Conservation (phyloP, 2,797 vertebrate genomes). For the Staurois parvus region DNA sequence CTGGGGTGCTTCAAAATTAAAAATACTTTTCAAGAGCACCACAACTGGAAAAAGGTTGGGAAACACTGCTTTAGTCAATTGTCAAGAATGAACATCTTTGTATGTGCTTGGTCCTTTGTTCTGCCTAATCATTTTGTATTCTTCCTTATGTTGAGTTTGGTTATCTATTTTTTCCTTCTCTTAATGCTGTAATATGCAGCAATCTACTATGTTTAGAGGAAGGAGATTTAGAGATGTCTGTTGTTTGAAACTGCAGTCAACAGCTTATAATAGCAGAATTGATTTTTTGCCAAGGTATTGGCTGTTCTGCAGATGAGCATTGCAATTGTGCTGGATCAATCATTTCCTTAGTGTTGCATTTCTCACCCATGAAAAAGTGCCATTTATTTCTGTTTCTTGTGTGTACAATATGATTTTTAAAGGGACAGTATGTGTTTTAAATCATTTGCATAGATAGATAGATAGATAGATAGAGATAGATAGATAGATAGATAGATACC, state of each 20-base stretch:
- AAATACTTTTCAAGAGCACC: no score
- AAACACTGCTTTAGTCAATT: constrained; percentile 12
- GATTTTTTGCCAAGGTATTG: constrained; percentile 63
- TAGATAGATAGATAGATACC: no score
- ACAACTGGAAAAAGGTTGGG: no score
- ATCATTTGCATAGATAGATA: not conserved
- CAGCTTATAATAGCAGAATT: constrained; percentile 69
- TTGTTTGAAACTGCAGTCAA: constrained; percentile 68
- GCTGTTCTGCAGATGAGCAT: constrained; percentile 64
- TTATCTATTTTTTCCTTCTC: constrained; percentile 13
- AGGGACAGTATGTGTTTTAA: not conserved
- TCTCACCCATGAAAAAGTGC: constrained; percentile 65
- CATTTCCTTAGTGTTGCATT: constrained; percentile 67
- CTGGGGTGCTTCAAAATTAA: no score
- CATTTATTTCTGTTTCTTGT: constrained; percentile 62
- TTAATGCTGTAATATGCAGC: constrained; percentile 25
- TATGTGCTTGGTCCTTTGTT: not conserved
- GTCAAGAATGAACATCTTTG: not conserved
- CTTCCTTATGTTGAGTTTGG: not conserved
- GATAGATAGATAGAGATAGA: no score
- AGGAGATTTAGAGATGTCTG: constrained; percentile 65
- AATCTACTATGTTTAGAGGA: constrained; percentile 57
- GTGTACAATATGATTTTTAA: constrained; percentile 59
- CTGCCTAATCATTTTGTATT: not conserved
- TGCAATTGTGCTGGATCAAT: constrained; percentile 64